Base-by-base conservation (phyloP, 2,797 vertebrate genomes). In the Pogoniulus pusillus region DNA sequence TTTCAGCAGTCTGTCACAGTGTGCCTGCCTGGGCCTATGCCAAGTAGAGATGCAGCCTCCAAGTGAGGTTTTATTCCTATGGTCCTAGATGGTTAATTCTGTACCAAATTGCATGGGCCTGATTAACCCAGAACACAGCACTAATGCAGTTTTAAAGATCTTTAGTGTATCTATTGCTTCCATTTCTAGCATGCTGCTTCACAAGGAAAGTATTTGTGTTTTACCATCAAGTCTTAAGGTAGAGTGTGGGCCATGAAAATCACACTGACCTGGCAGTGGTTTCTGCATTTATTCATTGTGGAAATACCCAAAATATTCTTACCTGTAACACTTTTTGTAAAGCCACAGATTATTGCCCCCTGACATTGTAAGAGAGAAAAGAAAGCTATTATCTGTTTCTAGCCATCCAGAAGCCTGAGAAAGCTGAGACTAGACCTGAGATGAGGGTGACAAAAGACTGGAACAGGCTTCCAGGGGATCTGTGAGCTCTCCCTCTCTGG, bases 11-110 rank as follows among this genome's bases (percentile, higher is more conserved):
- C 74, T 91, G 77, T 93, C 87, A 85, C 83, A 58, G 85, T 74
- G 87, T 94, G 87, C 41, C 34, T 86, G 92, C 68, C 70, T 92
- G 94, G 92, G 77, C 60, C 51, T 41, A 4, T 29, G 93, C 94
- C 93, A 96, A 91, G 82, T 60, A 76, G 82, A 76, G 85, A 87
- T 68, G 49, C 13, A 8, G 85, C 71, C 82, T 95, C 87, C 92
- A 89, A 93, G 87, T 82, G 77, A 71, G 93, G 79, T 62, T 90
- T 88, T 64, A 77, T 92, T 95, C 57, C 89, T 89, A 8, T 49
- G 37, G 89, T 92, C 66, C 23, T 92, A 82, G 77, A 91, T 95
- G 80, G 94, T 94, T 95, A 91, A 95, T 95, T 96, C 68, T 84
- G 71, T 91, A 87, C 89, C 77, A 74, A 89, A 92, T 72, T 27